Base-by-base conservation (phyloP, 1,140 invertebrate species). In the Atta texana region DNA sequence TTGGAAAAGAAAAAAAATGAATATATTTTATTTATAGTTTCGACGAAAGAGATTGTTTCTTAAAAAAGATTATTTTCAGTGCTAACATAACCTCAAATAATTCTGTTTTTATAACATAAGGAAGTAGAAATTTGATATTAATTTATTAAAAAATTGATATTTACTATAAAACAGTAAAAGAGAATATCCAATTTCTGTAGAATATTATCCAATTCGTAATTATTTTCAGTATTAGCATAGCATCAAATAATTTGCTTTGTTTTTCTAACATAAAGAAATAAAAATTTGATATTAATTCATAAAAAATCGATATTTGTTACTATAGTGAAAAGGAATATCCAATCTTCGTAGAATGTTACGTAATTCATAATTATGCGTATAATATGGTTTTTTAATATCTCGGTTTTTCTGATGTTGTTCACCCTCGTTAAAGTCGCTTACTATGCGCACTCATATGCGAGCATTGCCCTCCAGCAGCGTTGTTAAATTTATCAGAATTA, bases 401-500 rank as follows among this genome's bases (percentile, higher is more conserved):
- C 16, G 12, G 31, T 31, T 31, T 31, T 21, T 16, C 1, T 57
- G 18, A 14, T 55, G 49, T 74, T 55, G 14, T 78, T 78, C 44
- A 76, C 28, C 34, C 34, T 55, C 75, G 59, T 78, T 49, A 49
- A 66, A 55, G 8, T 68, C 24, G 49, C 18, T 63, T 74, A 63
- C 18, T 31, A 18, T 21, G 49, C n/a, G 28, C 49, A 64, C 57
- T 76, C 18, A 63, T 8, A 39, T 28, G 51, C 21, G n/a, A 44
- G 10, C 51, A 14, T 85, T 57, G 66, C 72, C 87, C 74, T 28
- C 8, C 57, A 59, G 55, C 21, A 10, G 31, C 71, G 44, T 59
- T 53, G 78, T 49, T 78, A 88, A 84, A 90, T 89, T 81, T 74
- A 68, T 80, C 63, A 55, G 39, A 69, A 78, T 84, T 63, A 80